Evolutionary conservation across 2,797 vertebrate genomes (phyloP), one percentile per base, ranked within the genome.

Genomic region (Epinephelus awoara): DNA sequence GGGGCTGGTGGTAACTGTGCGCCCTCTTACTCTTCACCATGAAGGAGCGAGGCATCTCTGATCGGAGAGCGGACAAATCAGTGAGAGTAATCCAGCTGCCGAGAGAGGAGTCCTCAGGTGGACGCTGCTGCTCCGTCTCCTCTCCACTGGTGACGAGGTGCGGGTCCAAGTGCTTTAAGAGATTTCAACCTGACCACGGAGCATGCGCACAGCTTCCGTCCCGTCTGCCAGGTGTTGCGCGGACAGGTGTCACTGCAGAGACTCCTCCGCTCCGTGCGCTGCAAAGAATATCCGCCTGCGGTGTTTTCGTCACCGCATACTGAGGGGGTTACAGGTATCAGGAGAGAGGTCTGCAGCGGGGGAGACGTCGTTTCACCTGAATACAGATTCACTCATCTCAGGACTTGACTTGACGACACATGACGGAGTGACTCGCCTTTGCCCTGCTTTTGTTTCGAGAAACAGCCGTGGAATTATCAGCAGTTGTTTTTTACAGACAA

Each of bases 11-110:
- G 95, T 99, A 99, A 85, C 97, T 99, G 95, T 99, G 98, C 25
- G 98, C 98, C 89, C 96, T 97, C 93, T 99, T 99, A 87, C 97
- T 99, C 94, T 99, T 99, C 84, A 99, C 98, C 77, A 99, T 91
- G 92, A 99, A 99, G 23, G 98, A 98, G 62, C 98, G 96, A 68
- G 98, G 98, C 98, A 99, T 99, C 62, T 87, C 88, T 79, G 77
- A 11, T 7, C 23, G 9, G 77, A 9, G 47, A 55, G 67, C 51
- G 38, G 15, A 38, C 6, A 87, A 52, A 75, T 67, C 75, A 61
- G 71, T 59, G 76, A 55, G 17, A 65, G 50, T 62, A 71, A 68
- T 71, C 77, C 80, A 61, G 78, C 70, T 86, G 79, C 2, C 15
- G 46, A 42, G 34, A n/a, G 46, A 73, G 23, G 34, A 67, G 38